These are phyloP conservation scores for Physella acuta DNA, from an alignment of 1,140 invertebrate genomes.

Conservation along the genomic window DNA sequence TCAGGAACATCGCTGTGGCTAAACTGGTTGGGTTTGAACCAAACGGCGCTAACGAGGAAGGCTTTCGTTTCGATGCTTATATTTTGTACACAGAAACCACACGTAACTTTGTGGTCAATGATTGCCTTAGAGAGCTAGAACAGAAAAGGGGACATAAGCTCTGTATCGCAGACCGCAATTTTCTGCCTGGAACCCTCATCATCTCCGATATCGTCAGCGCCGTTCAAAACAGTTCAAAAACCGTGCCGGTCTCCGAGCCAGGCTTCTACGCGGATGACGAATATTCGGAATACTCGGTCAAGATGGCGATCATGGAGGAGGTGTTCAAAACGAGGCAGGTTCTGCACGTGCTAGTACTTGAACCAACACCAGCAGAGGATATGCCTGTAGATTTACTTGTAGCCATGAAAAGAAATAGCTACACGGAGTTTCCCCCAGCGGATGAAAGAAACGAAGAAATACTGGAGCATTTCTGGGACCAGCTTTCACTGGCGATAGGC, in stretches of 20 bases:
- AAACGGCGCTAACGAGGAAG: neutral
- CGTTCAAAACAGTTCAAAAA: conserved; percentile 67
- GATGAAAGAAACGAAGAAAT: neutral
- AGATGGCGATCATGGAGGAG: conserved; percentile 14
- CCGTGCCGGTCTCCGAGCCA: conserved; percentile 65
- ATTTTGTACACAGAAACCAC: conserved; percentile 29
- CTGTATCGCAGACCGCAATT: conserved; percentile 41
- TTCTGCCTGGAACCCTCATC: conserved; percentile 54
- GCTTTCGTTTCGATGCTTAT: conserved; percentile 31
- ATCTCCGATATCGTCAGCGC: conserved; percentile 67
- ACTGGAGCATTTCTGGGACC: conserved; percentile 4
- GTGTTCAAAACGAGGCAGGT: neutral
- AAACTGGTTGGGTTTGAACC: neutral
- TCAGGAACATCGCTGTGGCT: neutral
- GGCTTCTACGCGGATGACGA: neutral
- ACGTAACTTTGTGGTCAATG: conserved; percentile 24
- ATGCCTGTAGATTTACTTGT: neutral
- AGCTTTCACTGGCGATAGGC: neutral
- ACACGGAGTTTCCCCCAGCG: neutral
- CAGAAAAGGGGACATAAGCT: conserved; percentile 19
- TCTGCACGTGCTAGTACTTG: neutral
- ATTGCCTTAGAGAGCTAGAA: conserved; percentile 30
- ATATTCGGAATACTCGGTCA: neutral
- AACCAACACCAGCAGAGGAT: neutral
- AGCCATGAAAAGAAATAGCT: neutral